Percentiles rank a stretch among this genome's conserved stretches.
Conservation (phyloP, 2,797 vertebrate genomes). For the Lacerta bilineata region DNA sequence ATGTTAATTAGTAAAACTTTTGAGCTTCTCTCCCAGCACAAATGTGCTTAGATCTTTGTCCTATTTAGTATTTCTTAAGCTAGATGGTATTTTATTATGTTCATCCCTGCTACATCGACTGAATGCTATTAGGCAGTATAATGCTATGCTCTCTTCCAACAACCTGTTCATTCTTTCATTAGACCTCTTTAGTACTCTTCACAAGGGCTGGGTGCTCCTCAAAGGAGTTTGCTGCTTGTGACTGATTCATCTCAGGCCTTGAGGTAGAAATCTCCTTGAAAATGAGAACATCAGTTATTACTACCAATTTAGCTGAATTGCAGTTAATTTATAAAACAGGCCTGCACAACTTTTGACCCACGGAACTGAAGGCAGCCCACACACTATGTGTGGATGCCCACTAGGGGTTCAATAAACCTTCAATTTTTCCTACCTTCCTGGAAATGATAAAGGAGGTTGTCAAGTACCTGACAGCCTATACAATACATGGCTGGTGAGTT, state of each 20-base stretch:
- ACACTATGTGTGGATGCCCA: not conserved
- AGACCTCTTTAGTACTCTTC: slow-evolving; percentile 15
- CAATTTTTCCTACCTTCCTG: not conserved
- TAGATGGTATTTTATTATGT: slow-evolving; percentile 45
- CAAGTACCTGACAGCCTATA: not conserved
- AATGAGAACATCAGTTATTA: not conserved
- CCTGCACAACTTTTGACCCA: not conserved
- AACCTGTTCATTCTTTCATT: slow-evolving; percentile 26
- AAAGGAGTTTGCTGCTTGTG: not conserved
- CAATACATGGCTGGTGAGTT: not conserved
- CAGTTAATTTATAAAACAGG: slow-evolving; percentile 1
- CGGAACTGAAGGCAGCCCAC: not conserved
- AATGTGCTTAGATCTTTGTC: slow-evolving; percentile 57
- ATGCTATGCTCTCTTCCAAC: not conserved
- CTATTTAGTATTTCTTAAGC: slow-evolving; percentile 47
- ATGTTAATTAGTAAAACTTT: slow-evolving; percentile 62
- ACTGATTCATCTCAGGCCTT: slow-evolving; percentile 9
- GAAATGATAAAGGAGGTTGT: not conserved
- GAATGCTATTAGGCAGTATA: slow-evolving; percentile 48
- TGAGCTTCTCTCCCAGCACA: slow-evolving; percentile 37
- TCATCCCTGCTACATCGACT: slow-evolving; percentile 33
- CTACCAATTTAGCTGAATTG: slow-evolving; percentile 1
- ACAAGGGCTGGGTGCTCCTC: not conserved
- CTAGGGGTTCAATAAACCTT: not conserved
- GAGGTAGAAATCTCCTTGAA: slow-evolving; percentile 16